Conservation (phyloP, 2,797 vertebrate species). For the Sitta carolinensis region DNA sequence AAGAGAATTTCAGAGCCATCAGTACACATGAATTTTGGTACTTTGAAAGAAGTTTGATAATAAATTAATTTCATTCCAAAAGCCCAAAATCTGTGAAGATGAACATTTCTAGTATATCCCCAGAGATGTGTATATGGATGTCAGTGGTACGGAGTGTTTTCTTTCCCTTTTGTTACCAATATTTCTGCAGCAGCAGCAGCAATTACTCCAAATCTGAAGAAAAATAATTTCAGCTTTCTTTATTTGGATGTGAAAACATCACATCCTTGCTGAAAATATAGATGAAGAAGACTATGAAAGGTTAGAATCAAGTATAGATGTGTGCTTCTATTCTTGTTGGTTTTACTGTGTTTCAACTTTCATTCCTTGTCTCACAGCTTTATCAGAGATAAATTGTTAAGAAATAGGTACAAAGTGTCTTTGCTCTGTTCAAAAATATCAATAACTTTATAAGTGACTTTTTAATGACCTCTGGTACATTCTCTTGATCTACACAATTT, state of each 20-base stretch:
- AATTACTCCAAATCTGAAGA: not conserved
- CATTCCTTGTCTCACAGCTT: not conserved
- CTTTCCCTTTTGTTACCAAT: not conserved
- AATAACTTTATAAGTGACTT: not conserved
- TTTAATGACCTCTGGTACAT: not conserved
- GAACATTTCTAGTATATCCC: not conserved
- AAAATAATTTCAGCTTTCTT: not conserved
- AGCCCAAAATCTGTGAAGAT: not conserved
- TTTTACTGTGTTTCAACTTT: not conserved
- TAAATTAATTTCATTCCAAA: not conserved
- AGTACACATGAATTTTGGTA: not conserved
- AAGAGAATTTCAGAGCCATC: not conserved
- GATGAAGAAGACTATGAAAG: not conserved
- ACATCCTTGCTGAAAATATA: not conserved
- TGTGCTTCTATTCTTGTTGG: not conserved
- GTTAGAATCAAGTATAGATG: not conserved
- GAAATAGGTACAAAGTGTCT: not conserved
- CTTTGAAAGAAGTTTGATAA: not conserved
- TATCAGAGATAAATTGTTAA: not conserved
- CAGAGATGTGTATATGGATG: not conserved
- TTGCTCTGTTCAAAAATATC: not conserved
- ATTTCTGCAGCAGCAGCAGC: not conserved
- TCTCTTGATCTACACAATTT: not conserved
- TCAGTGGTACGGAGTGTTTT: not conserved
- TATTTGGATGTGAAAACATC: not conserved